Conservation (phyloP, 2,797 vertebrate species). For the Pteronotus mesoamericanus region DNA sequence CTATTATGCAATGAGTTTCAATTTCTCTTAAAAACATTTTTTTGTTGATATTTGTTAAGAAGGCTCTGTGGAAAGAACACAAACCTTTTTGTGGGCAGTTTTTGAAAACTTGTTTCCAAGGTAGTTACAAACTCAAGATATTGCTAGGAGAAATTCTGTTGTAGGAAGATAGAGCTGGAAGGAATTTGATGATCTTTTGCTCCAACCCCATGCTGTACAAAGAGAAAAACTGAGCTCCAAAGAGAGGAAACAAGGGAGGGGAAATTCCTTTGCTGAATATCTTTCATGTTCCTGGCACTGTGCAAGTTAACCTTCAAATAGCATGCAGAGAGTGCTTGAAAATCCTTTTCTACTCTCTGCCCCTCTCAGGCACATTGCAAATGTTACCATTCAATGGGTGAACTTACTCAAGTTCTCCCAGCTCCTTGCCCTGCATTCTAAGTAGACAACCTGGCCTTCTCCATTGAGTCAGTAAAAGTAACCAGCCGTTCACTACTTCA, state of each 20-base stretch:
- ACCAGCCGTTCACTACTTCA: neutral
- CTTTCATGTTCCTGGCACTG: neutral
- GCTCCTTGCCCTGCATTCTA: neutral
- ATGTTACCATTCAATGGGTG: neutral
- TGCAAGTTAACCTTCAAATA: neutral
- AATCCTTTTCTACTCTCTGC: neutral
- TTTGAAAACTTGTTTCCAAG: slow-evolving; percentile 57
- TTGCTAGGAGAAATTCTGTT: slow-evolving; percentile 62
- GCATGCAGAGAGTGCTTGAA: neutral
- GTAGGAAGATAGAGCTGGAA: slow-evolving; percentile 2
- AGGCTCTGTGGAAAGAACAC: slow-evolving; percentile 45
- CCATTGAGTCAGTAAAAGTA: neutral
- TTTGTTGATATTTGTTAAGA: slow-evolving; percentile 48
- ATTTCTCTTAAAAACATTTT: neutral
- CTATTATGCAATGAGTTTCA: slow-evolving; percentile 15
- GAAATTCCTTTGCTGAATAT: neutral
- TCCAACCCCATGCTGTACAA: neutral
- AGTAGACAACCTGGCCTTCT: neutral
- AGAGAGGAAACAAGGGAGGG: neutral
- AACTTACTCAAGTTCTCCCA: neutral
- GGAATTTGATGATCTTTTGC: neutral
- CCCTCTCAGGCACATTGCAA: neutral
- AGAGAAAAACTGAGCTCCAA: slow-evolving; percentile 20
- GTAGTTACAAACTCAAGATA: slow-evolving; percentile 38
- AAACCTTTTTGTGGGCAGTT: slow-evolving; percentile 31